Evolutionary conservation across 1,140 invertebrate species (phyloP).

Genomic region (Conus ventricosus): DNA sequence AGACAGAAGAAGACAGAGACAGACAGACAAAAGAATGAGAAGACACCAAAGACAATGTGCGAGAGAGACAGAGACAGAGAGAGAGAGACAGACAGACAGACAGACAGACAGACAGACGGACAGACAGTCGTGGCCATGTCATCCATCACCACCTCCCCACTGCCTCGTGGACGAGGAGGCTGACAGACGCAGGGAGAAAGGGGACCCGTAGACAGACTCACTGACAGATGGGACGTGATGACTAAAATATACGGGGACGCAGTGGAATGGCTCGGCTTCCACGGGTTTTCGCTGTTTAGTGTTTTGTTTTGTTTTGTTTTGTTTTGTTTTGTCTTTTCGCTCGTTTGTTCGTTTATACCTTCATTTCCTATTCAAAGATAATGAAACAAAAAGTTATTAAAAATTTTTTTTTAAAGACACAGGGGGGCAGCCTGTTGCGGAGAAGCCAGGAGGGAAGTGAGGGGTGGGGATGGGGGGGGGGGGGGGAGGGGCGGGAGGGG

Average conservation of each 20-base stretch:
- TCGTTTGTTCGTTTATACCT: no score
- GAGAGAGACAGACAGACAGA: neutral
- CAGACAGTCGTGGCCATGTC: no score
- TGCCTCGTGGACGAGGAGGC: neutral
- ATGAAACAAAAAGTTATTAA: neutral
- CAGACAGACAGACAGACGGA: neutral
- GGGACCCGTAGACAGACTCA: neutral
- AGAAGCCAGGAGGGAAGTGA: neutral
- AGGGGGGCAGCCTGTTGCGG: neutral
- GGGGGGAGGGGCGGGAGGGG: neutral
- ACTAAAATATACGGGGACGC: neutral
- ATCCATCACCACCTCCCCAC: no score
- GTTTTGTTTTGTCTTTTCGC: neutral
- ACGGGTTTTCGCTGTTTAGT: neutral
- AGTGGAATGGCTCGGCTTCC: no score
- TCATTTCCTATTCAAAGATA: neutral
- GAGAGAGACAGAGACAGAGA: neutral
- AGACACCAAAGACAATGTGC: no score
- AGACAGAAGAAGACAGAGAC: conserved; percentile 5
- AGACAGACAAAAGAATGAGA: conserved; percentile 1
- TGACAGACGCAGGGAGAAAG: conserved; percentile 2
- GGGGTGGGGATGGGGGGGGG: neutral
- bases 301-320: no score
- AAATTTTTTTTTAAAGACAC: neutral
- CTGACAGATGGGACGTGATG: neutral